Base-by-base conservation (phyloP, 2,797 vertebrate genomes). In the Liasis olivaceus region DNA sequence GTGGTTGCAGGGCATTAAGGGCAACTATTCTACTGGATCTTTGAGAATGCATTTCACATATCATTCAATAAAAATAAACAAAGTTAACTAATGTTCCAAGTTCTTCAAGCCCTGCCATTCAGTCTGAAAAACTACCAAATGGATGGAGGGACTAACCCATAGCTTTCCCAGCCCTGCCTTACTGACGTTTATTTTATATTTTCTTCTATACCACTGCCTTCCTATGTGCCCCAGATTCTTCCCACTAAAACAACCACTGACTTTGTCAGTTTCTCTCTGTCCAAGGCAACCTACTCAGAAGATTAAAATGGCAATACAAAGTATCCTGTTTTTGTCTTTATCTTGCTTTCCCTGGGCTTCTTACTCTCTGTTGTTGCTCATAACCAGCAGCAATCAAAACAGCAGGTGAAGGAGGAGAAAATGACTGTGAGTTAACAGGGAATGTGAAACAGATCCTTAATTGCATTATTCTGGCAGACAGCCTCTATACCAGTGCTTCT, bases 341-440 rank as follows among this genome's bases (percentile, higher is more conserved):
- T 91, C 81, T 85, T 22, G 87, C 93, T 58, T 93, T 95, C 69
- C 91, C 94, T 94, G 95, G 89, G 93, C 96, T 97, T 96, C 97
- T 96, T 95, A 96, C 93, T 90, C 66, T 93, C 89, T 86, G 89
- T 97, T 96, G 96, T 94, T 87, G 96, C 96, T 97, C 95, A 94
- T 96, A 95, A 95, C 95, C 96, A 95, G 94, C 94, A 97, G 96
- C 95, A 96, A 96, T 56, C 17, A 8, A 95, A 86, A 96, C 94
- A 95, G 95, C 96, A 97, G 97, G 97, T 96, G 95, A 93, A 92
- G 88, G 94, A 96, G 93, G 89, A 94, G 95, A 85, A 95, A 92
- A 97, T 97, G 97, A 98, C 97, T 97, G 97, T 96, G 97, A 96
- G 97, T 97, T 96, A 96, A 94, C 64, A 90, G 91, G 13, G 93